phyloP scores from a whole-genome alignment of 2,797 vertebrate species.

The Knipowitschia caucasica region DNA sequence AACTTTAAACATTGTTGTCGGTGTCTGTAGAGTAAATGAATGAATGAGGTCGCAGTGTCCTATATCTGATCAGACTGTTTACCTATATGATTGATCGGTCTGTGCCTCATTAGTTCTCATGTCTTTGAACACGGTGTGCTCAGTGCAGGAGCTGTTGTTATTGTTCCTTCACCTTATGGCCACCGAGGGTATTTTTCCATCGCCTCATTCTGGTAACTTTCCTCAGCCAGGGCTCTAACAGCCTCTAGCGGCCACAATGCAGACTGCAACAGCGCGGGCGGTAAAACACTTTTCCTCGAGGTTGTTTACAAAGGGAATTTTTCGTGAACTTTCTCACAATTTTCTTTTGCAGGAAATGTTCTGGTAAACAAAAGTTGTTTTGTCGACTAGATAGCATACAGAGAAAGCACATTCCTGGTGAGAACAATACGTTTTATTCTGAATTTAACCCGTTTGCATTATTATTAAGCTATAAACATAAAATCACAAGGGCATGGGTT shows the following conservation, averaged over 20 bases:
- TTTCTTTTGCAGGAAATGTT: background rate
- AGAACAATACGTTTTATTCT: background rate
- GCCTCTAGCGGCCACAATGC: slow-evolving; percentile 61
- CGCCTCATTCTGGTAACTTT: slow-evolving; percentile 35
- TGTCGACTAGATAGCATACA: background rate
- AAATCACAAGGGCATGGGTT: background rate
- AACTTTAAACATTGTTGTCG: too few species aligned
- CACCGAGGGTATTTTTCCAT: slow-evolving; percentile 41
- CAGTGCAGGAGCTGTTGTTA: slow-evolving; percentile 9
- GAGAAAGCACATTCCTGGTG: background rate
- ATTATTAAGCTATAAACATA: background rate
- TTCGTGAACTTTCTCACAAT: slow-evolving; percentile 16
- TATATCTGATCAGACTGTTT: too few species aligned
- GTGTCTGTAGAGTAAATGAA: too few species aligned
- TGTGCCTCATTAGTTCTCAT: background rate
- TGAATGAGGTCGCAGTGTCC: too few species aligned
- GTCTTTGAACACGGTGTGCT: slow-evolving; percentile 11
- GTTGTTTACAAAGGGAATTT: slow-evolving; percentile 41
- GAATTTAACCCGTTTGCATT: background rate
- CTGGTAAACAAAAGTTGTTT: slow-evolving; percentile 28
- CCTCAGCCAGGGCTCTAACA: slow-evolving; percentile 35
- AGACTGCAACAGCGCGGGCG: slow-evolving; percentile 9
- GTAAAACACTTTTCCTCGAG: slow-evolving; percentile 6
- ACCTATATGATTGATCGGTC: background rate
- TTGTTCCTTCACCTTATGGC: slow-evolving; percentile 2